Evolutionary conservation across 1,140 invertebrate genomes (phyloP).

Genomic region (Papilio polyxenes): DNA sequence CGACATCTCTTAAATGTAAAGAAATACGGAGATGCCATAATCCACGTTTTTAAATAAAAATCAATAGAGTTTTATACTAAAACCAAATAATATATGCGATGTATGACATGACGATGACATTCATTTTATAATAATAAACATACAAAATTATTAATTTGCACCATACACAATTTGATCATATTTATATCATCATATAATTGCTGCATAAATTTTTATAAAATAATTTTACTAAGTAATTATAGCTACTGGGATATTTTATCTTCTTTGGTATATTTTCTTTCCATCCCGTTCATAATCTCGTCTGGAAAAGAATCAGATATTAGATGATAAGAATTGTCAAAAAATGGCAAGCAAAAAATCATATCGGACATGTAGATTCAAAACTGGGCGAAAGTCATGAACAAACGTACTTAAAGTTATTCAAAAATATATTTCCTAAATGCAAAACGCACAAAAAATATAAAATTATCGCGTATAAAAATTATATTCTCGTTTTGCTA

Average conservation of each 20-base stretch:
- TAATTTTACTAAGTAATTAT: neutral
- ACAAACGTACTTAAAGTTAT: neutral
- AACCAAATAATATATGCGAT: too few relatives aligned
- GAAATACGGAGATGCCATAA: too few relatives aligned
- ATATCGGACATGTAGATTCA: neutral
- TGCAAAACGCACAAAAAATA: neutral
- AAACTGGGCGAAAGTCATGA: neutral
- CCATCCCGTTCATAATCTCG: slow-evolving; percentile 44
- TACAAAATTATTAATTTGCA: neutral
- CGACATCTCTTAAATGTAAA: too few relatives aligned
- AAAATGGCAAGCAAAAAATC: neutral
- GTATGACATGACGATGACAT: too few relatives aligned
- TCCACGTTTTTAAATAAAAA: too few relatives aligned
- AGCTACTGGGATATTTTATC: neutral
- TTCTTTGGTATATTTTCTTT: slow-evolving; percentile 4
- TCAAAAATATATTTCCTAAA: neutral
- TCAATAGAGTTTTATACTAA: too few relatives aligned
- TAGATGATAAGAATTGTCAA: neutral
- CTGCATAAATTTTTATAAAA: neutral
- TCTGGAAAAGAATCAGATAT: slow-evolving; percentile 50
- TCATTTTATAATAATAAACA: neutral
- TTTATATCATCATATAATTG: neutral
- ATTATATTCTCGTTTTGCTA: neutral
- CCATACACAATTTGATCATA: neutral
- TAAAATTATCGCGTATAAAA: too few relatives aligned